Conservation (phyloP, 2,113 vertebrate species). For the Rousettus leschenaultii region DNA sequence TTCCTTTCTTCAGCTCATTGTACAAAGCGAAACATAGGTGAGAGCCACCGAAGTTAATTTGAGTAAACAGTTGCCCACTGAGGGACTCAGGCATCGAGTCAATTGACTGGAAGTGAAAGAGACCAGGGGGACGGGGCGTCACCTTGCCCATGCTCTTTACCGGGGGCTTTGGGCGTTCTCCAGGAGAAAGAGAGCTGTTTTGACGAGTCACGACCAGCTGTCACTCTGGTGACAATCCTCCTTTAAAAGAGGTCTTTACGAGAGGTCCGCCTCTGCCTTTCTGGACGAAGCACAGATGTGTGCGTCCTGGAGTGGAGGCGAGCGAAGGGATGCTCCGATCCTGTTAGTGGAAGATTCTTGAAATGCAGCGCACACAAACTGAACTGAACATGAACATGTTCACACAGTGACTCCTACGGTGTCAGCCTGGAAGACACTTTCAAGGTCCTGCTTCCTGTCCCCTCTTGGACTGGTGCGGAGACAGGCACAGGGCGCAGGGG, state of each 20-base stretch:
- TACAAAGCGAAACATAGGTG: rapidly evolving
- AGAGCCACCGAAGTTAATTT: background rate
- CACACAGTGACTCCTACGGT: background rate
- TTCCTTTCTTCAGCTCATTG: background rate
- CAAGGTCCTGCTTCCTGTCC: background rate
- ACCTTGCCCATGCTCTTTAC: background rate
- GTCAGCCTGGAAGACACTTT: background rate
- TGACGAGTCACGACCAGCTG: background rate
- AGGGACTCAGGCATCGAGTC: background rate
- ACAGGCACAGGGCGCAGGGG: background rate
- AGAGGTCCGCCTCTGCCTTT: background rate
- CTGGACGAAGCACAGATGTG: no score
- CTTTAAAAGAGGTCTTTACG: background rate
- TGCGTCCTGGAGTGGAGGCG: no score
- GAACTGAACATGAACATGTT: background rate
- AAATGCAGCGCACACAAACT: background rate
- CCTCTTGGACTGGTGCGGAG: background rate
- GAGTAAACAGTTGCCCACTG: background rate
- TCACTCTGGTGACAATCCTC: background rate
- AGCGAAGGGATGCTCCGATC: background rate
- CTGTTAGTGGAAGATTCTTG: background rate
- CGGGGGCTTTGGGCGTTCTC: background rate
- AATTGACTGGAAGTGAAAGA: background rate
- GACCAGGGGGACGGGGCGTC: background rate
- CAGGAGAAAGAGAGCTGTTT: background rate